Evolutionary conservation across 1,140 invertebrate species (phyloP).

Genomic region (Dreissena rostriformis): DNA sequence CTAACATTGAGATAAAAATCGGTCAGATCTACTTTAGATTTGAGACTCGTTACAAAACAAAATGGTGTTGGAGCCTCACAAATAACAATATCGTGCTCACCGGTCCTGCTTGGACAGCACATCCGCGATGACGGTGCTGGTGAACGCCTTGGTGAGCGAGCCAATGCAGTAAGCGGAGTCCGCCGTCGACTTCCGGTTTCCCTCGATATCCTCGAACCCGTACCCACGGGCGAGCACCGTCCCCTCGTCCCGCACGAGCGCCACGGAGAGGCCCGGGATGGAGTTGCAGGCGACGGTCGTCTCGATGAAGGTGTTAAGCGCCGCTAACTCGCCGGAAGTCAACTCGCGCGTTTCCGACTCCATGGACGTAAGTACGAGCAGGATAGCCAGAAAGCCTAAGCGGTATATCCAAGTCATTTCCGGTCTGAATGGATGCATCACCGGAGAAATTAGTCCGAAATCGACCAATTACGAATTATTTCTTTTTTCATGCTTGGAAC

Average conservation of each 20-base stretch:
- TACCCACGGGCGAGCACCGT: conserved; percentile 41
- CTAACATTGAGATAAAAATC: too few species aligned
- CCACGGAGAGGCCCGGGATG: conserved; percentile 18
- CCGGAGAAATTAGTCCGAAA: too few species aligned
- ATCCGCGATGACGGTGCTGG: conserved; percentile 38
- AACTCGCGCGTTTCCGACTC: background rate
- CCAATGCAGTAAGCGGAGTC: conserved; percentile 49
- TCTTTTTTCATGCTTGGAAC: too few species aligned
- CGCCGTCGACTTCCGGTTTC: conserved; percentile 22
- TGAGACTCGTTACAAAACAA: too few species aligned
- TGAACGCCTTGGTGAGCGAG: conserved; percentile 54
- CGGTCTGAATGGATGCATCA: too few species aligned
- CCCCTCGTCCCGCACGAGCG: conserved; percentile 22
- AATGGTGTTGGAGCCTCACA: background rate
- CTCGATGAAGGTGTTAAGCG: conserved; percentile 37
- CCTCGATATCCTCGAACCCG: conserved; percentile 34
- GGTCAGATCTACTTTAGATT: too few species aligned
- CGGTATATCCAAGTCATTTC: too few species aligned
- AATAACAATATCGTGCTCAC: conserved; percentile 28
- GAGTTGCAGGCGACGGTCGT: conserved; percentile 24
- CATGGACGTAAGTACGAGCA: too few species aligned
- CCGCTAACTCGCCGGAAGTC: background rate
- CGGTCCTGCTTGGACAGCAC: conserved; percentile 28
- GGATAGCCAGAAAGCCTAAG: too few species aligned
- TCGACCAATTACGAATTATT: too few species aligned